Evolutionary conservation across 2,113 vertebrate species (phyloP).

Genomic region (Centropristis striata): DNA sequence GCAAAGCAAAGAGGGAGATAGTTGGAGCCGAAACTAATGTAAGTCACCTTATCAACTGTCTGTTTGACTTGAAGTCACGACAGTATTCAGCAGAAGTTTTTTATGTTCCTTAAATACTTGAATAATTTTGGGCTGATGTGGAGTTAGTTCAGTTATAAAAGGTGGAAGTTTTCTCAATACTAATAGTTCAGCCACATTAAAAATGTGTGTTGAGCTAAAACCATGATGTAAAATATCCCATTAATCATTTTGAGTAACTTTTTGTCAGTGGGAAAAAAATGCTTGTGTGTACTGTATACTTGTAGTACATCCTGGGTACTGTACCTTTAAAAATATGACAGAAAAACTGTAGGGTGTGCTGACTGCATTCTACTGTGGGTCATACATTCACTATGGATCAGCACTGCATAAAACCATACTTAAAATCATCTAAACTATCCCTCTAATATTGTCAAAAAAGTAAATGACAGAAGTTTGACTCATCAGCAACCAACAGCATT

Average conservation of each 20-base stretch:
- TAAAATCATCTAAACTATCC: too few species aligned
- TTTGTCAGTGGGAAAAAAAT: background rate
- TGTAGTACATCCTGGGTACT: too few species aligned
- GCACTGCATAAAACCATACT: too few species aligned
- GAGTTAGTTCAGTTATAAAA: too few species aligned
- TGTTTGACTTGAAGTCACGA: slow-evolving; percentile 9
- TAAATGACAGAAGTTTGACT: background rate
- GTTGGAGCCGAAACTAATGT: slow-evolving; percentile 11
- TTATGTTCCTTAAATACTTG: background rate
- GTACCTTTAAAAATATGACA: too few species aligned
- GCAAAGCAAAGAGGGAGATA: background rate
- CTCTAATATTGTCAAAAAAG: background rate
- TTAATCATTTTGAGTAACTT: background rate
- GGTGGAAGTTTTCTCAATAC: background rate
- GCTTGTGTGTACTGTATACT: background rate
- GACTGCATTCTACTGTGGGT: too few species aligned
- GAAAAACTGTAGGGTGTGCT: too few species aligned
- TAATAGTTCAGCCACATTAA: background rate
- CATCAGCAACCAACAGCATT: background rate
- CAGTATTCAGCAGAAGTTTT: background rate
- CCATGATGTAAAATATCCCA: background rate
- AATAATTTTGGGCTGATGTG: background rate
- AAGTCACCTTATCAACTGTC: slow-evolving; percentile 13
- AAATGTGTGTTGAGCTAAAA: background rate
- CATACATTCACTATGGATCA: too few species aligned